Evolutionary conservation across 2,888 invertebrate species (phyloP), one percentile per base, ranked within the genome.

Genomic region (Cheilosia urbana): DNA sequence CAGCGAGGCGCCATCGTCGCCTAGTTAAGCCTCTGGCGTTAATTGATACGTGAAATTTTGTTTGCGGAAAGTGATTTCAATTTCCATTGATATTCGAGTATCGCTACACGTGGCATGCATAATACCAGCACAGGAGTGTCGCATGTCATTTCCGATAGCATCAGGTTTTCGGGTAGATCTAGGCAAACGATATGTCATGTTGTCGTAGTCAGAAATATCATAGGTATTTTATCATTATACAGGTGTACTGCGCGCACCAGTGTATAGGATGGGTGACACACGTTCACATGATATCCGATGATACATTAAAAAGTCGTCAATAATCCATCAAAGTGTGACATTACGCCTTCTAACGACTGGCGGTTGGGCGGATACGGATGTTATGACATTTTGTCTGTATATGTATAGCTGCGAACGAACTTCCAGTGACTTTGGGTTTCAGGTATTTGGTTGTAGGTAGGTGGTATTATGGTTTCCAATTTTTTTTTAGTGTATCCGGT

Each of bases 271-370:
- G 34, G 15, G 27, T 5, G 15, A 34, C 13, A 34, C 24, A 15
- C 17, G 40, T 51, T 21, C 58, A 27, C 57, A 60, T 30, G 72
- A 79, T 72, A 58, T 65, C 73, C 51, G 82, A 49, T 34, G 79
- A 79, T 79, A 80, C 84, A 84, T 84, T 80, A 84, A 84, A 75
- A 80, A 84, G 79, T 84, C 84, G 84, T 84, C 84, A 84, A 84
- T 84, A 84, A 80, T 84, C 79, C 84, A 84, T 79, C 79, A 84
- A 65, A 80, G 53, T 69, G 65, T 80, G 73, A 80, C 79, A 75
- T 84, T 79, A 84, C 63, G 75, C 69, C 58, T 69, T 80, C 63
- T 84, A 84, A 84, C 79, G 84, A 84, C 84, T 79, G 19, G 15
- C 17, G 68, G 69, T 66, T 60, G 71, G 21, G 30, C 84, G 79